These are phyloP conservation scores for Umimayanthus chanpuru DNA, from an alignment of 92 coral and sea anemone species.

Conservation along the genomic window DNA sequence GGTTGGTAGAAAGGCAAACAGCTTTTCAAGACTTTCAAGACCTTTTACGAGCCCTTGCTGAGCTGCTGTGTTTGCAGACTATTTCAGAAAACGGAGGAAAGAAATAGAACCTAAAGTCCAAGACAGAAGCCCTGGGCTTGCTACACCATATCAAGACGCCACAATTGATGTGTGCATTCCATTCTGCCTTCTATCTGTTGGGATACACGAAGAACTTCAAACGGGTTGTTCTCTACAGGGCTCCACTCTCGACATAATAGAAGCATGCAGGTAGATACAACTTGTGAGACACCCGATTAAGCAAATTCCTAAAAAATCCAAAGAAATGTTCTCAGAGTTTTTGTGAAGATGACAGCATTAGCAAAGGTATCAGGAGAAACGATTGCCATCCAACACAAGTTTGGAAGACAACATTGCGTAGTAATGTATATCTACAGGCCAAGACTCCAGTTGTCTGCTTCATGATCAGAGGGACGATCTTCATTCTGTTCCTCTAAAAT, in stretches of 20 bases:
- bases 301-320: too few relatives aligned
- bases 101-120: slow-evolving; percentile 53
- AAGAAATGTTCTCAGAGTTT: not conserved
- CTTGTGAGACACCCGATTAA: too few relatives aligned
- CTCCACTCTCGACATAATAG: slow-evolving; percentile 41
- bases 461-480: not conserved
- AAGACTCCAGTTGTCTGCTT: not conserved
- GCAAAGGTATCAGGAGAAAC: not conserved
- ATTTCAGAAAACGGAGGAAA: slow-evolving; percentile 25
- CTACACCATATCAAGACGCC: slow-evolving; percentile 45
- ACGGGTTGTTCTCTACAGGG: slow-evolving; percentile 48
- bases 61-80: slow-evolving; percentile 51
- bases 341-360: slow-evolving; percentile 40
- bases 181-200: slow-evolving; percentile 50
- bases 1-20: slow-evolving; percentile 44
- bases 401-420: not conserved
- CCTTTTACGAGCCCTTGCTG: slow-evolving; percentile 45
- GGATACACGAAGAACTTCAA: slow-evolving; percentile 54
- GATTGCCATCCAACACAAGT: not conserved
- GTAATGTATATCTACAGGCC: too few relatives aligned
- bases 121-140: slow-evolving; percentile 60
- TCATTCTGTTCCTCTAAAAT: too few relatives aligned
- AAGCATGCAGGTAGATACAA: slow-evolving; percentile 46
- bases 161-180: slow-evolving; percentile 20
- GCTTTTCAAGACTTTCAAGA: slow-evolving; percentile 68